Base-by-base conservation (phyloP, 2,797 vertebrate genomes). In the Setipinna tenuifilis region DNA sequence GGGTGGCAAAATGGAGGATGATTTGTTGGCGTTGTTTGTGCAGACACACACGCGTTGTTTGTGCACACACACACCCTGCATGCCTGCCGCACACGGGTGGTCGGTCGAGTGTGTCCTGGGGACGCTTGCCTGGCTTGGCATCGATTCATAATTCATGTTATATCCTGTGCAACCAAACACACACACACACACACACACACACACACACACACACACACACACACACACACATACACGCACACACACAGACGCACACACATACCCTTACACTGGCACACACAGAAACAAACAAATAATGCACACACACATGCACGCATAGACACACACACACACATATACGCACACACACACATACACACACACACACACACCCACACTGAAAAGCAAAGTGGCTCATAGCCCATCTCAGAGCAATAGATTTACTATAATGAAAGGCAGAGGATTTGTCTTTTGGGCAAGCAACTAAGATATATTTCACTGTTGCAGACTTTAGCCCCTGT, bases 71-170 rank as follows among this genome's bases (percentile, higher is more conserved):
- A 41, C 35, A 41, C 35, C 35, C 35, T 41, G 35, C 35, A 41
- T 5, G 35, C 35, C 35, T 41, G 35, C 2, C 35, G 5, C 35
- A 41, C 35, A 41, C 89, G 87, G 93, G 90, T 90, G 90, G 90
- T 85, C 90, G 90, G 90, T 85, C 90, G 59, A 75, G 23, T 84
- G 91, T 90, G 92, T 90, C 88, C 88, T 85, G 84, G 84, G 89
- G 90, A 87, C 87, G 88, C 87, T 89, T 89, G 82, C 86, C 84
- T 89, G 85, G 90, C 86, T 88, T 88, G 86, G 89, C 87, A 87
- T 92, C 91, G 86, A 91, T 94, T 94, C 89, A 92, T 93, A 90
- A 94, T 94, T 93, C 88, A 93, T 91, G 90, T 83, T 23, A 5
- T 48, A 84, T 88, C 86, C 84, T 86, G 75, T 92, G 89, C 83